phyloP scores from a whole-genome alignment of 1,140 invertebrate species.

The Platorchestia sp. region DNA sequence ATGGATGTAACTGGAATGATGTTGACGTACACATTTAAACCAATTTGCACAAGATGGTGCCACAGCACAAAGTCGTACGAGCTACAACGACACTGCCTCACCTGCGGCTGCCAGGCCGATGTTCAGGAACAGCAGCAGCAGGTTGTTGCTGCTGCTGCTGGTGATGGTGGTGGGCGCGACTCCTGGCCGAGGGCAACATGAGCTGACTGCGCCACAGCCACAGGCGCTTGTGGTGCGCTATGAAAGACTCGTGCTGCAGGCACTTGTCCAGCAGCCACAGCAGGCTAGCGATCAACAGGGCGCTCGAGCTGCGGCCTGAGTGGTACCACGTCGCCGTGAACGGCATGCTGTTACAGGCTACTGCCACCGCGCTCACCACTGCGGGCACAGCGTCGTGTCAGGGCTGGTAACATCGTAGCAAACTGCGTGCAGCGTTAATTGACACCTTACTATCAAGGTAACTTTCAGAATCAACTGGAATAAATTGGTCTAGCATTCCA shows the following conservation, averaged over 20 bases:
- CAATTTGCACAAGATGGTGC: too few relatives aligned
- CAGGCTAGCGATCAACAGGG: conserved; percentile 18
- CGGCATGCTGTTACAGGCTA: conserved; percentile 38
- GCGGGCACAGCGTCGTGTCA: neutral
- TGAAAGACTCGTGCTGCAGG: conserved; percentile 45
- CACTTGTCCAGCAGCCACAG: conserved; percentile 44
- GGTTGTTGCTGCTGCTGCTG: neutral
- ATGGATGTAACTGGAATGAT: too few relatives aligned
- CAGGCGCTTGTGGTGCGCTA: conserved; percentile 17
- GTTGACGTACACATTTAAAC: too few relatives aligned
- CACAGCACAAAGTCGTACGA: too few relatives aligned
- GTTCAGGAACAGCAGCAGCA: neutral
- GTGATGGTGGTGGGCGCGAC: neutral
- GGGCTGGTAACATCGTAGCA: neutral
- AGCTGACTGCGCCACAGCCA: conserved; percentile 45
- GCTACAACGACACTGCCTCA: too few relatives aligned
- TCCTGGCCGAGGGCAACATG: conserved; percentile 23
- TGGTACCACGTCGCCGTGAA: conserved; percentile 46
- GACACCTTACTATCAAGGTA: too few relatives aligned
- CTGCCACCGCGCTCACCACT: conserved; percentile 36
- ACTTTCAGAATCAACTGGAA: too few relatives aligned
- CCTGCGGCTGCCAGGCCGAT: conserved; percentile 1
- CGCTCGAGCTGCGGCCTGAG: conserved; percentile 6
- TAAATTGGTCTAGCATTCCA: too few relatives aligned
- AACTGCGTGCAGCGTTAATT: too few relatives aligned